Base-by-base conservation (phyloP, 2,888 invertebrate genomes). In the Hedya salicella region DNA sequence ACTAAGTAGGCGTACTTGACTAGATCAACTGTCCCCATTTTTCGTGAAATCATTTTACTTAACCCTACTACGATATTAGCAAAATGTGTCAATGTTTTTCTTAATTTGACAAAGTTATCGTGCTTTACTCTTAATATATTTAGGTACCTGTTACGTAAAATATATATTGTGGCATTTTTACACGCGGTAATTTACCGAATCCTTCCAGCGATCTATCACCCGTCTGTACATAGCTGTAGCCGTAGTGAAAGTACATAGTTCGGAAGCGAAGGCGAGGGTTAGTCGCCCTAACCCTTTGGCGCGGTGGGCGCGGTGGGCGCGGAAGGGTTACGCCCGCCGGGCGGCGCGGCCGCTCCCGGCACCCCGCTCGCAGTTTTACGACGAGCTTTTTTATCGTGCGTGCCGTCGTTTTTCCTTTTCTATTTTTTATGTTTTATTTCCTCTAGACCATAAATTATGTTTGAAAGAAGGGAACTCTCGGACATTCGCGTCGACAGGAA, bases 391-490 rank as follows among this genome's bases (percentile, higher is more conserved):
- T 92, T 92, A 92, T 92, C 91, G 92, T 90, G 91, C 91, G 91
- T 91, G 90, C 88, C 89, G 91, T 89, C 91, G 91, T 90, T 92
- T 92, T 92, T 91, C 92, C 91, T 92, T 91, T 91, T 90, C 92
- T 91, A 91, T 91, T 92, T 92, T 93, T 93, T 92, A 92, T 92
- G 92, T 92, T 93, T 75, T 92, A 92, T 92, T 92, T 92, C 92
- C 92, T 90, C 88, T 86, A 91, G 89, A 92, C 89, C 92, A 93
- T 93, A 93, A 93, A 93, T 93, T 91, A 93, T 88, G 92, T 92
- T 93, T 91, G 93, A 90, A 91, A 90, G 91, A 87, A 92, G 93
- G 93, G 93, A 91, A 89, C 87, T 86, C 88, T 91, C 89, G 92
- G 92, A 91, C 92, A 86, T 83, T 82, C 84, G 83, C 86, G 82